A percentile compares a stretch with the other conserved stretches of the same genome.
Conservation (phyloP, 1,140 invertebrate genomes). For the Telenomus remus region DNA sequence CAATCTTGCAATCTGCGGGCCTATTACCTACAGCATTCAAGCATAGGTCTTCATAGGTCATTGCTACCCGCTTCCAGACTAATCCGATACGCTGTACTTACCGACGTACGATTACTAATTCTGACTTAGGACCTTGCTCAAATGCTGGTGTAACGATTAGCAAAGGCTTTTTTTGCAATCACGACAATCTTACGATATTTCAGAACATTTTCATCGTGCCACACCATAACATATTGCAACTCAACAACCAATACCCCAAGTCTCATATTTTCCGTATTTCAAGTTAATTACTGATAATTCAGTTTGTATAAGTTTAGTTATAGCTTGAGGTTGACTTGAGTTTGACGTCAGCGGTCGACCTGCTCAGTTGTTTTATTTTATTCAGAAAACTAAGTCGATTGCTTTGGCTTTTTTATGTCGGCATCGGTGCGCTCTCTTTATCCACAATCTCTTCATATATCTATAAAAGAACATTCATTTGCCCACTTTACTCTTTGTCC, state of each 20-base stretch:
- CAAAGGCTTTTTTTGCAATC: too few relatives aligned
- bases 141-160: too few relatives aligned
- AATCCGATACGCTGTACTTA: constrained; percentile 45
- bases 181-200: too few relatives aligned
- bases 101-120: constrained; percentile 33
- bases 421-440: constrained; percentile 34
- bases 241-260: too few relatives aligned
- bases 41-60: constrained; percentile 45
- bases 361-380: constrained; percentile 16
- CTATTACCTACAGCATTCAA: constrained; percentile 43
- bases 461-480: constrained; percentile 47
- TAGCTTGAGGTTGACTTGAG: constrained; percentile 36
- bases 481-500: constrained; percentile 46
- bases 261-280: constrained; percentile 10
- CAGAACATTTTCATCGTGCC: too few relatives aligned
- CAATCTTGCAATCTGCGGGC: constrained; percentile 39
- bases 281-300: too few relatives aligned
- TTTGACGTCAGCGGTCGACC: constrained; percentile 19
- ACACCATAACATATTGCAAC: too few relatives aligned
- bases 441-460: constrained; percentile 47
- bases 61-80: constrained; percentile 36
- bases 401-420: constrained; percentile 22
- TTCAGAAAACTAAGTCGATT: constrained; percentile 13
- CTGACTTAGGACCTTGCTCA: not conserved
- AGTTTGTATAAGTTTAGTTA: too few relatives aligned